Conservation (phyloP, 2,797 vertebrate species). For the Gymnoscopelus braueri region DNA sequence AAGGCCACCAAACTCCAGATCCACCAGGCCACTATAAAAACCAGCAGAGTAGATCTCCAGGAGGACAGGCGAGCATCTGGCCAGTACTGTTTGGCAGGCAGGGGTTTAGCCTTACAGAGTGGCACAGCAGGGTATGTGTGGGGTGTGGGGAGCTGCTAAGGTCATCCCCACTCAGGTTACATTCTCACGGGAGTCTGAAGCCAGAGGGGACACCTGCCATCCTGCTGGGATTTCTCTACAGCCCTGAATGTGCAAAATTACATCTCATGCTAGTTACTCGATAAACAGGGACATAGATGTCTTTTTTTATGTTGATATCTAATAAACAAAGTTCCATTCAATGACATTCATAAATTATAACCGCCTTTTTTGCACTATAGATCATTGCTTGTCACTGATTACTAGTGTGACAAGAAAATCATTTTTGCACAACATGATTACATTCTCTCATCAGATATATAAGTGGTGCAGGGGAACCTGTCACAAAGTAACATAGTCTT, state of each 20-base stretch:
- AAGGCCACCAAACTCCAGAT: constrained; percentile 8
- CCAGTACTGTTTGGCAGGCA: neutral
- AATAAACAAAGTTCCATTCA: too few relatives aligned
- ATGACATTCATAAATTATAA: too few relatives aligned
- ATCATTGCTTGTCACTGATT: too few relatives aligned
- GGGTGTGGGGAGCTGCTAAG: constrained; percentile 37
- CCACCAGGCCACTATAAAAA: constrained; percentile 24
- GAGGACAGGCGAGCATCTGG: constrained; percentile 31
- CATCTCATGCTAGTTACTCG: neutral
- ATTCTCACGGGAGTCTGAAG: constrained; percentile 57
- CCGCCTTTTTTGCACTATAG: too few relatives aligned
- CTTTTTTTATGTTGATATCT: too few relatives aligned
- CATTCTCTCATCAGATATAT: too few relatives aligned
- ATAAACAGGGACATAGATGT: too few relatives aligned
- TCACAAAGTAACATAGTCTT: constrained; percentile 5
- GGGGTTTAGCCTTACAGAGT: constrained; percentile 51
- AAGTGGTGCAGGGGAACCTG: constrained; percentile 4
- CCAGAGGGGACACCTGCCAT: constrained; percentile 54
- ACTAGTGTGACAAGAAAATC: too few relatives aligned
- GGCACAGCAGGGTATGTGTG: constrained; percentile 19
- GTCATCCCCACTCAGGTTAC: constrained; percentile 59
- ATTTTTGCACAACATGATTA: too few relatives aligned
- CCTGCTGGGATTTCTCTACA: neutral
- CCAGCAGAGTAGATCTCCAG: constrained; percentile 56
- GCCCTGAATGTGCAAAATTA: neutral